These are phyloP conservation scores for Euglossa dilemma DNA, from an alignment of 1,140 invertebrate genomes.

Conservation along the genomic window DNA sequence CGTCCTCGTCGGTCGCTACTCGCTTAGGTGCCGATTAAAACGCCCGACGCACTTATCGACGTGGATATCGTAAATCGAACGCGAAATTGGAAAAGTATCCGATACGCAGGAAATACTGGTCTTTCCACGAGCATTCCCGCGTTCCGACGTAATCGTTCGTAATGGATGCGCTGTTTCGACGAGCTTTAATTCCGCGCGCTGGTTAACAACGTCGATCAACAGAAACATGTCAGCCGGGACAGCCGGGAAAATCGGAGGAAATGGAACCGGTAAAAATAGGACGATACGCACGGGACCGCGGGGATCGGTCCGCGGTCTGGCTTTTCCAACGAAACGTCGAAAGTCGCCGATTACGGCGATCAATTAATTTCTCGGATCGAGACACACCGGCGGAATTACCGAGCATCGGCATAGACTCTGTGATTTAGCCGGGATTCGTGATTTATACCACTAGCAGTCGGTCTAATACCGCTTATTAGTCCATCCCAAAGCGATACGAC, in stretches of 20 bases:
- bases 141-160: background rate
- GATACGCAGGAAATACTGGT: background rate
- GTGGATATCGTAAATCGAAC: background rate
- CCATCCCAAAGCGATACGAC: conserved; percentile 32
- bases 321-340: background rate
- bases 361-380: conserved; percentile 20
- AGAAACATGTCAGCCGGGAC: background rate
- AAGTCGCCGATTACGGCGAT: conserved; percentile 1
- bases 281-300: background rate
- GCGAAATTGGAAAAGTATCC: background rate
- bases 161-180: conserved; percentile 21
- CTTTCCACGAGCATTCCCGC: background rate
- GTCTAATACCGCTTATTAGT: conserved; percentile 55
- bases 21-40: background rate
- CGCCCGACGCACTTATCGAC: no score
- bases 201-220: background rate
- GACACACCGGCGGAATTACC: background rate
- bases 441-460: conserved; percentile 26
- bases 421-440: conserved; percentile 21
- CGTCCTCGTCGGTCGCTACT: background rate
- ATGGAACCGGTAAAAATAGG: background rate
- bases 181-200: background rate
- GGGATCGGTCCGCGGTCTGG: background rate
- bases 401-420: background rate
- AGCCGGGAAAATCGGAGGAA: background rate